Base-by-base conservation (phyloP, 1,140 invertebrate species). In the Ooceraea biroi region DNA sequence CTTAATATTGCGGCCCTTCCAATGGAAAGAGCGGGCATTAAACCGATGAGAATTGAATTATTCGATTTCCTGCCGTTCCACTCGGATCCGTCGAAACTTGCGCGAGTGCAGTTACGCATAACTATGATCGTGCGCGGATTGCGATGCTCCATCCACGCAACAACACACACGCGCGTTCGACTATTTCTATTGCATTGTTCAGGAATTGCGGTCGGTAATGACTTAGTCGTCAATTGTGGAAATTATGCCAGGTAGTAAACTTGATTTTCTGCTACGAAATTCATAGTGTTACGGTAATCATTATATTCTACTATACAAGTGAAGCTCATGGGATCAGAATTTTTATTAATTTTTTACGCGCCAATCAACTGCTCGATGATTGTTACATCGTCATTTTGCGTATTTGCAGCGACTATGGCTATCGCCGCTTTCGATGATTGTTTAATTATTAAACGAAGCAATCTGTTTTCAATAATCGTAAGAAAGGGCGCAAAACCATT, bases 31-130 rank as follows among this genome's bases (percentile, higher is more conserved):
- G 52, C 63, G 77, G 65, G 52, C 80, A 83, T 88, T 89, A 89
- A 89, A 86, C 72, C 87, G 87, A 86, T 89, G 84, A 84, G 76
- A 89, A 84, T 88, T 77, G 87, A 89, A 89, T 89, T 86, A 89
- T 86, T 86, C 87, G 87, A 88, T 89, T 89, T 88, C 74, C 78
- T 57, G 58, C 68, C 74, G 61, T 86, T 87, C 69, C 82, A 76
- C 65, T 19, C 41, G 77, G 60, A 68, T 69, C 55, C 72, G 58
- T 52, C 41, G 19, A 68, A 72, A 85, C 69, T 57, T 69, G 58
- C 48, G 55, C 65, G 87, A 65, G 72, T 60, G 73, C 72, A 84
- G 74, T 55, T 87, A 88, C 85, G 86, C 86, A 55, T 88, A 88
- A 88, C 87, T 87, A 87, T 85, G 52, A 85, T 73, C 71, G 76